phyloP scores from a whole-genome alignment of 92 coral and sea anemone genomes.

The Epizoanthus ramosus region DNA sequence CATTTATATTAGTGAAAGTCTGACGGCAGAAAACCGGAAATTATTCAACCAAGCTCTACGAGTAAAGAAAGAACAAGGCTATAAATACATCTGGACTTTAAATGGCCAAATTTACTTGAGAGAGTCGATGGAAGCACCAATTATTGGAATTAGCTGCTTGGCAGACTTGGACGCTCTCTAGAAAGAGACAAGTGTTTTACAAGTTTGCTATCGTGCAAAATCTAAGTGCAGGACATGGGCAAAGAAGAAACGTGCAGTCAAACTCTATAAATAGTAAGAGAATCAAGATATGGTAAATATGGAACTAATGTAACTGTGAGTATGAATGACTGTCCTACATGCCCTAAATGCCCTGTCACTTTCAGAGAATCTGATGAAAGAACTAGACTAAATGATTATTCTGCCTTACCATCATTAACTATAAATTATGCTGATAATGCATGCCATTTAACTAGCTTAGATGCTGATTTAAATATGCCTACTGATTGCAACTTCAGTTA shows the following conservation, averaged over 20 bases:
- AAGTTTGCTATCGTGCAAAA: conserved; percentile 17
- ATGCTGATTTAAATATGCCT: conserved; percentile 37
- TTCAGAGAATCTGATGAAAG: not conserved
- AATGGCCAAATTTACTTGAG: conserved; percentile 45
- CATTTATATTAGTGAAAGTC: conserved; percentile 43
- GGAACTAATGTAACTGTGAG: too few species aligned
- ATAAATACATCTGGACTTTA: conserved; percentile 30
- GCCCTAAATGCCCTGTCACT: too few species aligned
- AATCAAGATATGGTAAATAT: too few species aligned
- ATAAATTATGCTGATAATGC: conserved; percentile 31
- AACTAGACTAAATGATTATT: conserved; percentile 12
- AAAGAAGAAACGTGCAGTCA: not conserved
- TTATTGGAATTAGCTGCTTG: conserved; percentile 24
- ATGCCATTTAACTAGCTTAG: conserved; percentile 19
- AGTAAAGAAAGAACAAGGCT: conserved; percentile 30
- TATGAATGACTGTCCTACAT: too few species aligned
- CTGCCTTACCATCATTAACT: conserved; percentile 22
- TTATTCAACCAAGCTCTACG: conserved; percentile 29
- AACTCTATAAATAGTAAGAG: too few species aligned
- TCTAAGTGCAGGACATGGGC: conserved; percentile 27
- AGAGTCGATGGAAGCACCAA: conserved; percentile 7
- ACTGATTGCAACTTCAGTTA: conserved; percentile 26
- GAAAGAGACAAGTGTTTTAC: not conserved
- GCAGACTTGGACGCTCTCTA: conserved; percentile 24
- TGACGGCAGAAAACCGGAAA: conserved; percentile 33